Evolutionary conservation across 1,140 invertebrate species (phyloP).

Genomic region (Cepaea nemoralis): DNA sequence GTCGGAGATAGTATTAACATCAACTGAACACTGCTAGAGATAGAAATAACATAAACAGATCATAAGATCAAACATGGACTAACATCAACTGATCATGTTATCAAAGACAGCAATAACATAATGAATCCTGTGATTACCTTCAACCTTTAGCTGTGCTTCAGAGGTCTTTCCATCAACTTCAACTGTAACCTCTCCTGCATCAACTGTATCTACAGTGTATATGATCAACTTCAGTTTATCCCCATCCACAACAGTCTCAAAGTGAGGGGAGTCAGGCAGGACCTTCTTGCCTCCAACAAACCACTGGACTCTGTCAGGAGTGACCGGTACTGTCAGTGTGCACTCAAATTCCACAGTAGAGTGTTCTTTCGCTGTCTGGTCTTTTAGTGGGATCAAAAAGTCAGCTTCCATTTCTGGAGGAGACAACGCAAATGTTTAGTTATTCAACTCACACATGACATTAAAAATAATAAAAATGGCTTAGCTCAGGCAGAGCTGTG

Average conservation of each 20-base stretch:
- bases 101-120: no score
- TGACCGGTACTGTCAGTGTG: constrained; percentile 92
- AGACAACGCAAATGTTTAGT: no score
- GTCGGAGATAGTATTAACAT: no score
- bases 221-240: constrained; percentile 64
- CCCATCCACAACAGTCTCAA: constrained; percentile 70
- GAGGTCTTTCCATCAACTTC: constrained; percentile 85
- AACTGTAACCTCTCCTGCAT: constrained; percentile 87
- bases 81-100: no score
- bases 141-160: constrained; percentile 85
- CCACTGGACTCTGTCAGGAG: constrained; percentile 64
- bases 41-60: no score
- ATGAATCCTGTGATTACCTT: constrained; percentile 70
- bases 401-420: constrained; percentile 53
- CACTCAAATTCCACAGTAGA: constrained; percentile 92
- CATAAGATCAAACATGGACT: no score
- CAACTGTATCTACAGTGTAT: constrained; percentile 80
- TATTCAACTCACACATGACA: no score
- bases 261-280: constrained; percentile 72
- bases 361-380: constrained; percentile 75
- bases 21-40: no score
- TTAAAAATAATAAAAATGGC: no score
- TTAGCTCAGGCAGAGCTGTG: no score
- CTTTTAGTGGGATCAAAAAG: constrained; percentile 56
- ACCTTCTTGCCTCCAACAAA: constrained; percentile 69